phyloP scores from a whole-genome alignment of 2,888 invertebrate genomes.

The Pinctada fucata region DNA sequence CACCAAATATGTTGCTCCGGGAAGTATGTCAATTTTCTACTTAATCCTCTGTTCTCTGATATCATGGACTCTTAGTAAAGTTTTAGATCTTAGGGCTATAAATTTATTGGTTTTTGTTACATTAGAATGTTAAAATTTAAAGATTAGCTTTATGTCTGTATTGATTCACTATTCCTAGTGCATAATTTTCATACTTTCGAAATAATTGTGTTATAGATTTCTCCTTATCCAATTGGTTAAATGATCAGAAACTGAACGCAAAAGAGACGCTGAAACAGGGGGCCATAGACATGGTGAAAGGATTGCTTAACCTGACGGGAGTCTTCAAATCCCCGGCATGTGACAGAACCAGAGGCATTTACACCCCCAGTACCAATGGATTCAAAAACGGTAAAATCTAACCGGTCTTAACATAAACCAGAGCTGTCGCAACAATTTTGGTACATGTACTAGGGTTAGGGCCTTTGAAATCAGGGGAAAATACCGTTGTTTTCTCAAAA shows the following conservation, averaged over 20 bases:
- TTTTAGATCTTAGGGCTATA: too few species aligned
- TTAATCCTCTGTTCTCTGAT: too few species aligned
- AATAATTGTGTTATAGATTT: constrained; percentile 43
- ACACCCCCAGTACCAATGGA: constrained; percentile 47
- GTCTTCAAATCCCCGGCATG: constrained; percentile 46
- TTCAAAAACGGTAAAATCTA: constrained; percentile 48
- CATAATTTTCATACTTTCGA: too few species aligned
- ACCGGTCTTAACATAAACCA: too few species aligned
- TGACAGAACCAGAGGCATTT: constrained; percentile 44
- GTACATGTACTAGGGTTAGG: neutral
- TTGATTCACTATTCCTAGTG: too few species aligned
- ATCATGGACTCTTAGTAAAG: too few species aligned
- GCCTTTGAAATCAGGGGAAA: neutral
- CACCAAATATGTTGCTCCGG: neutral
- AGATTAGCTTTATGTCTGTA: too few species aligned
- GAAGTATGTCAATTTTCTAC: constrained; percentile 1
- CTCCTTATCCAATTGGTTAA: constrained; percentile 45
- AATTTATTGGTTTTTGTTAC: too few species aligned
- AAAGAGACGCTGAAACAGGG: constrained; percentile 41
- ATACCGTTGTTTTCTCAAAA: too few species aligned
- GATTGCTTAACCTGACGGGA: constrained; percentile 43
- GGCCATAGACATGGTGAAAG: constrained; percentile 46
- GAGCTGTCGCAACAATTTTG: too few species aligned
- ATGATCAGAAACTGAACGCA: constrained; percentile 39
- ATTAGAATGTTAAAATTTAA: too few species aligned